These are phyloP conservation scores for Prionailurus bengalensis DNA, from an alignment of 2,113 vertebrate species.

Conservation along the genomic window DNA sequence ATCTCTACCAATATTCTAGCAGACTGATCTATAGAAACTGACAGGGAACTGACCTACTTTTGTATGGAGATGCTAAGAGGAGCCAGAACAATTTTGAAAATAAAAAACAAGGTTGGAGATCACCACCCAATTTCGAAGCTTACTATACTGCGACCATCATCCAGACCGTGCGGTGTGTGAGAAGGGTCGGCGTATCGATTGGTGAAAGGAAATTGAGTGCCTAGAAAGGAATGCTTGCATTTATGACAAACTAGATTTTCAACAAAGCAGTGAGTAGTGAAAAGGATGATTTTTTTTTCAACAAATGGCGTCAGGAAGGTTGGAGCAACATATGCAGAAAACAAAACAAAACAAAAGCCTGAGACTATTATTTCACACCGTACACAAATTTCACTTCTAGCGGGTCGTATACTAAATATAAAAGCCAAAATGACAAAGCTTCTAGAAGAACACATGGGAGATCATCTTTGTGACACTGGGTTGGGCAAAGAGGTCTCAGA, in stretches of 20 bases:
- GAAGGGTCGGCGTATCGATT: background rate
- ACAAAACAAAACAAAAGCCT: background rate
- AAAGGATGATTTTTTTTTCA: slow-evolving; percentile 4
- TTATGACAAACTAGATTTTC: background rate
- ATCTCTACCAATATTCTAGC: background rate
- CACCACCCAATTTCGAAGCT: background rate
- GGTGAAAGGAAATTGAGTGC: background rate
- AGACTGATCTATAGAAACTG: background rate
- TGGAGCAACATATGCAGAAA: too few species aligned
- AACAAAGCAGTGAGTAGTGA: background rate
- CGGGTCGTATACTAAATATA: background rate
- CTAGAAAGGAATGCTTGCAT: background rate
- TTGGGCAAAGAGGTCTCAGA: background rate
- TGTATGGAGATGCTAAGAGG: background rate
- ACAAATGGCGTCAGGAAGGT: background rate
- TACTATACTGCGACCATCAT: background rate
- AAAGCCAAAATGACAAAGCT: background rate
- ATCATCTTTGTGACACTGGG: background rate
- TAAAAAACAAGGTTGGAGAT: background rate
- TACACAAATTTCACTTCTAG: background rate
- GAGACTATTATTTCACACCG: background rate
- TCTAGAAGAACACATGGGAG: background rate
- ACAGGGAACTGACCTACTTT: background rate
- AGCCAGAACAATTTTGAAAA: background rate
- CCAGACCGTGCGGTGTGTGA: background rate